Base-by-base conservation (phyloP, 2,797 vertebrate species). In the Staurois parvus region DNA sequence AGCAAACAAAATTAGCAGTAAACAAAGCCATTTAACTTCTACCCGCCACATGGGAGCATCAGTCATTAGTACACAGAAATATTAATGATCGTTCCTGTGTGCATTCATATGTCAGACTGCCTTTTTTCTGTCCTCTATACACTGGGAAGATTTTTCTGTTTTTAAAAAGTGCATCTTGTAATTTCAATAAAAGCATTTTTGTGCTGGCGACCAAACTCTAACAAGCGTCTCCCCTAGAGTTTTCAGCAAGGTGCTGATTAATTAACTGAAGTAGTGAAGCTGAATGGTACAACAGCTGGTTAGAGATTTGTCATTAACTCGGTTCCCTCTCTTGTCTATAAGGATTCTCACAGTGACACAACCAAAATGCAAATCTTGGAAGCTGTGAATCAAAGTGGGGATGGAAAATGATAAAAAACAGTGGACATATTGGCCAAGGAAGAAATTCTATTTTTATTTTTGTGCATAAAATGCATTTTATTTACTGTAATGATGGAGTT, bases 221-320 rank as follows among this genome's bases (percentile, higher is more conserved):
- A 94, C 89, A 82, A 94, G 91, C 91, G 90, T 94, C 93, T 94
- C 93, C 93, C 94, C 90, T 62, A 92, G 93, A 95, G 93, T 94
- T 94, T 92, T 93, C 94, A 94, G 93, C 92, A 92, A 95, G 93
- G 94, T 95, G 91, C 94, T 95, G 94, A 95, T 95, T 95, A 95
- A 95, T 95, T 95, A 95, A 94, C 93, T 94, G 92, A 93, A 94
- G 93, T 95, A 94, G 91, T 90, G 92, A 92, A 94, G 93, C 92
- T 94, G 93, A 95, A 95, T 95, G 0, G 64, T 92, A 90, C 91
- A 94, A 92, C 93, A 95, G 94, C 94, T 94, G 94, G 93, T 94
- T 91, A 87, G 93, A 95, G 93, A 91, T 91, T 92, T 93, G 90
- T 92, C 93, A 95, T 94, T 95, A 94, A 91, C 92, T 92, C 40